Percentiles rank a stretch among this genome's conserved stretches.
Evolutionary conservation across 2,888 invertebrate species (phyloP).

Genomic region (Troglohyphantes excavatus): DNA sequence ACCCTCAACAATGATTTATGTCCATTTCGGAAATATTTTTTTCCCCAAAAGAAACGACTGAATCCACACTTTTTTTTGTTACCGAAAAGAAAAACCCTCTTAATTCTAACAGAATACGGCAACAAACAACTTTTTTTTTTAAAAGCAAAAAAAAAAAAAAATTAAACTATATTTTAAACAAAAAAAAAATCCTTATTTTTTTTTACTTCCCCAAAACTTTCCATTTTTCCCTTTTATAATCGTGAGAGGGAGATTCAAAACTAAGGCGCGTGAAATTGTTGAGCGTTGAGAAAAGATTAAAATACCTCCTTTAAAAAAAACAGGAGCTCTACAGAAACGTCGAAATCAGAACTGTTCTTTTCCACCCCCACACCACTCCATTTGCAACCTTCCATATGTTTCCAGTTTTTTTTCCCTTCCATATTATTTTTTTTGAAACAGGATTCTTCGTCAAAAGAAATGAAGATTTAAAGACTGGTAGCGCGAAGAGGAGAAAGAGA

Average conservation of each 20-base stretch:
- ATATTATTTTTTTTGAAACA: constrained; percentile 30
- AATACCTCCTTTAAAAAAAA: background rate
- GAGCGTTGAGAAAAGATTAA: background rate
- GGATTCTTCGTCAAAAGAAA: constrained; percentile 34
- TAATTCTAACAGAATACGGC: no score
- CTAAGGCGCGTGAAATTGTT: constrained; percentile 1
- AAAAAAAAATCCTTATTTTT: background rate
- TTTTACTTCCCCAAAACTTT: background rate
- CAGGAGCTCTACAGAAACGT: background rate
- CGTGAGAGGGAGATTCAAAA: background rate
- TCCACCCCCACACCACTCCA: background rate
- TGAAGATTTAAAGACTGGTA: constrained; percentile 53
- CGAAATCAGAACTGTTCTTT: background rate
- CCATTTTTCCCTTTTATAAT: background rate
- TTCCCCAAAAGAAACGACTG: no score
- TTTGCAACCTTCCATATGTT: background rate
- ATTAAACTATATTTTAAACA: background rate
- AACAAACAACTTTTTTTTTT: background rate
- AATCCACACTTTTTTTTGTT: no score
- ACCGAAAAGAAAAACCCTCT: no score
- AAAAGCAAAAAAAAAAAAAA: background rate
- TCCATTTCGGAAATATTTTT: no score
- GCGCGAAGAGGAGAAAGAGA: background rate
- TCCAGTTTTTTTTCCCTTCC: background rate
- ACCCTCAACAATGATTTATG: no score